Base-by-base conservation (phyloP, 2,888 invertebrate genomes). In the Thyatira batis region DNA sequence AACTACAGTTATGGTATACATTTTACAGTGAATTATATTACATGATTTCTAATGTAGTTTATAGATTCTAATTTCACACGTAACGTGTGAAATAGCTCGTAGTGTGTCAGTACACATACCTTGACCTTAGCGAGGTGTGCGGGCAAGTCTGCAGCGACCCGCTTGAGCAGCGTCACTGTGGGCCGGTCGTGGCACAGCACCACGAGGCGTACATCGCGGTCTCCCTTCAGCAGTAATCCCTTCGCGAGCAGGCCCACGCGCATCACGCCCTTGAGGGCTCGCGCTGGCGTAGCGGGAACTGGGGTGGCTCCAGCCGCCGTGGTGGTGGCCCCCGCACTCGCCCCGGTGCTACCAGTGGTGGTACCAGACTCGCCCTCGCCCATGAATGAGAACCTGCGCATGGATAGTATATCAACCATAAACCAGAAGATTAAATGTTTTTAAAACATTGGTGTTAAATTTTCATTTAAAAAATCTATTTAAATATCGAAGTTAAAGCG, bases 101-200 rank as follows among this genome's bases (percentile, higher is more conserved):
- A 44, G n/a, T 1, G 21, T 30, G 39, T 6, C 13, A 10, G 20
- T 0, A n/a, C 3, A 27, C 61, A 28, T 63, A 94, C 94, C 86
- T 85, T 84, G 87, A 89, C 71, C 67, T 90, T 90, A 73, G 94
- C 94, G 60, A 98, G 92, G 73, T 98, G 96, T 54, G 93, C 92
- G 0, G 98, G 98, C 78, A 99, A 92, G 74, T 96, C 95, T 65
- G 96, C 95, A 30, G 96, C 96, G 20, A 98, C 97, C 69, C 97
- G 95, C 81, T 97, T 96, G 59, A 99, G 93, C 67, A 99, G 93
- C 49, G 96, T 95, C 80, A 95, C 85, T 52, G 98, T 98, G 57
- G 99, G 99, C 71, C 98, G 97, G 85, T 98, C 98, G 55, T 97
- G 96, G 86, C 98, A 99, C 54, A 99, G 93, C 52, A 99, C 98